Base-by-base conservation (phyloP, 2,113 vertebrate species). In the Erpornis zantholeuca region DNA sequence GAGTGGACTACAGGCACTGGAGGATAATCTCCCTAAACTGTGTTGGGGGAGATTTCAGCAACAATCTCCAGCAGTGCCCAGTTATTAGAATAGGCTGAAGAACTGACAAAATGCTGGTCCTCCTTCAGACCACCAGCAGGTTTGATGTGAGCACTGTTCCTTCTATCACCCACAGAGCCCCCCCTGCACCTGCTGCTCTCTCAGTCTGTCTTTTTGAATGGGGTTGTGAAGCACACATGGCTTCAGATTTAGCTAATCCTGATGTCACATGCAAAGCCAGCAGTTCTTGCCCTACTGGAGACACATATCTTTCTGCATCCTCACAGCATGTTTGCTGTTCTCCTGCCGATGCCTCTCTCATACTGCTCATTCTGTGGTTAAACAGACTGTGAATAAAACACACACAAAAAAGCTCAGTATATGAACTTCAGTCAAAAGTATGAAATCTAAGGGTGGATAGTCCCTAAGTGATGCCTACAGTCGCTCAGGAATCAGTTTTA, bases 261-360 rank as follows among this genome's bases (percentile, higher is more conserved):
- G 0, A 29, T 35, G 24, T 35, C 40, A 22, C 0, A 0, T 28
- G n/a, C 28, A 56, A 76, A 76, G 11, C 7, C 27, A 40, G 27
- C 8, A 10, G 18, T 22, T 68, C 33, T 75, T 85, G 33, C 21
- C 9, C 22, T 77, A 0, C n/a, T 35, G 10, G 23, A 85, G 52
- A 35, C 5, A 14, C 2, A 1, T 33, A 15, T 57, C 29, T 56
- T 27, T 35, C 84, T 25, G 3, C 69, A 71, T 42, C 40, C 12
- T 73, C 22, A 19, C 10, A 69, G 15, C 13, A 31, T 20, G 10
- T 44, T 79, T 60, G 31, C 36, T 47, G 45, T 33, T 82, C 45
- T 86, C 40, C 9, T 19, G 12, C 3, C 23, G 24, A 3, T 13
- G 11, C 52, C 25, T 70, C 31, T 82, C 6, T 13, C 25, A 18